Conservation (phyloP, 2,888 invertebrate species). For the Octonoba sinensis region DNA sequence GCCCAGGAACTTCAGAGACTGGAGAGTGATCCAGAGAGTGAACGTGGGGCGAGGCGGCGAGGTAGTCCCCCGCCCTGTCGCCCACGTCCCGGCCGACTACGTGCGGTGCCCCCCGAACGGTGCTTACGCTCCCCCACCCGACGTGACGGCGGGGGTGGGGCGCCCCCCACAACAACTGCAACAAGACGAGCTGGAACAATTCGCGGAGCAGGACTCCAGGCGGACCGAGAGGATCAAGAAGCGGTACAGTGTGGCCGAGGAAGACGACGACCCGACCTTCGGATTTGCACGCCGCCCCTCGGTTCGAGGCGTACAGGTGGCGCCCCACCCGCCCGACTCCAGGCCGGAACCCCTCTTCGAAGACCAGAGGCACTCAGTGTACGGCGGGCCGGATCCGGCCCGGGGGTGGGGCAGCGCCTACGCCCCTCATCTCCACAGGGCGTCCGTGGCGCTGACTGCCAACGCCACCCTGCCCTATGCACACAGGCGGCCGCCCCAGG, state of each 20-base stretch:
- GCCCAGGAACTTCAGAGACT: constrained; percentile 57
- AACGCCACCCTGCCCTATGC: constrained; percentile 53
- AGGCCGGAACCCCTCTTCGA: constrained; percentile 14
- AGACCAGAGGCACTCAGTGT: constrained; percentile 4
- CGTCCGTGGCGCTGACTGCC: constrained; percentile 54
- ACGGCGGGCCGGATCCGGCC: constrained; percentile 6
- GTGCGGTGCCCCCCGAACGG: constrained; percentile 35
- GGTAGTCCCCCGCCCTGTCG: neutral
- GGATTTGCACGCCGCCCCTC: constrained; percentile 67
- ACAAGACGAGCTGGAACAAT: constrained; percentile 66
- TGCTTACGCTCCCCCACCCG: constrained; percentile 14
- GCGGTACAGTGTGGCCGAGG: constrained; percentile 67
- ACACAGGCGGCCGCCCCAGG: constrained; percentile 45
- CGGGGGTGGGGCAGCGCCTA: constrained; percentile 7
- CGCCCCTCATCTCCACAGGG: constrained; percentile 50
- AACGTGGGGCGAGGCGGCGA: constrained; percentile 23
- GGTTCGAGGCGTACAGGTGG: constrained; percentile 65
- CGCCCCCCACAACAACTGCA: constrained; percentile 10
- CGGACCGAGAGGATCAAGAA: constrained; percentile 66
- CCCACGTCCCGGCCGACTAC: constrained; percentile 39
- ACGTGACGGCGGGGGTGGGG: constrained; percentile 22
- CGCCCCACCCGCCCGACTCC: constrained; percentile 35
- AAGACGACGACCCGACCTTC: constrained; percentile 67
- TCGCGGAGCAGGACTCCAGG: constrained; percentile 65
- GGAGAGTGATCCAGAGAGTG: constrained; percentile 60